Percentiles rank a stretch among this genome's conserved stretches.
These are phyloP conservation scores for Drosophila neonasuta DNA, from an alignment of 2,888 invertebrate genomes.

Conservation along the genomic window DNA sequence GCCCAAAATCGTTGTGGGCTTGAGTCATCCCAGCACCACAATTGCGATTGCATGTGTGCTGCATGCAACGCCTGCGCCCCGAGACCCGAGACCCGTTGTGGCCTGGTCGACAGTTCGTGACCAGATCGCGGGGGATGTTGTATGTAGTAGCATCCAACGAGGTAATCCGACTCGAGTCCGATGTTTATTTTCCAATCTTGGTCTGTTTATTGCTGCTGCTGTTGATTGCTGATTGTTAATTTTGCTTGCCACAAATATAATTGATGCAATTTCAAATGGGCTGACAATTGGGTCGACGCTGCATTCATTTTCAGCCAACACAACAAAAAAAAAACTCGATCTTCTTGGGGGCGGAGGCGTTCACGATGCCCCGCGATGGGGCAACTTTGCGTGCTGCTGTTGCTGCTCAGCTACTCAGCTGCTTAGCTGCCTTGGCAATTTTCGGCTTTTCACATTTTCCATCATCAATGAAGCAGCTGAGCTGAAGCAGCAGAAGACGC, in stretches of 20 bases:
- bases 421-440: not conserved
- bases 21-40: slow-evolving; percentile 39
- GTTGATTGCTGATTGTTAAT: slow-evolving; percentile 30
- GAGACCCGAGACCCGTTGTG: not conserved
- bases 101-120: slow-evolving; percentile 40
- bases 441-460: slow-evolving; percentile 11
- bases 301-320: slow-evolving; percentile 36
- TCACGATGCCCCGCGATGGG: slow-evolving; percentile 43
- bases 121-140: slow-evolving; percentile 34
- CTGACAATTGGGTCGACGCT: slow-evolving; percentile 69
- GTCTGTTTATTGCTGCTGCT: not conserved
- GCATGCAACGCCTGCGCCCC: slow-evolving; percentile 26
- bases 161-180: slow-evolving; percentile 12
- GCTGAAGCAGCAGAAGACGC: not conserved
- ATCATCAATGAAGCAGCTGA: slow-evolving; percentile 22
- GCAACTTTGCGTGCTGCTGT: slow-evolving; percentile 72
- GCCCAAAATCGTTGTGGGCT: slow-evolving; percentile 15
- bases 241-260: slow-evolving; percentile 53
- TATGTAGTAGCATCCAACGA: slow-evolving; percentile 10
- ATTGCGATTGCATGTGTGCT: slow-evolving; percentile 18
- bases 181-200: slow-evolving; percentile 34
- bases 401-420: slow-evolving; percentile 1
- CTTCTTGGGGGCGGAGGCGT: slow-evolving; percentile 46
- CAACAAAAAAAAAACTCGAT: slow-evolving; percentile 28
- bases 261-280: slow-evolving; percentile 68